A percentile compares a stretch with the other conserved stretches of the same genome.
These are phyloP conservation scores for Pangasianodon hypophthalmus DNA, from an alignment of 2,113 vertebrate species.

Conservation along the genomic window DNA sequence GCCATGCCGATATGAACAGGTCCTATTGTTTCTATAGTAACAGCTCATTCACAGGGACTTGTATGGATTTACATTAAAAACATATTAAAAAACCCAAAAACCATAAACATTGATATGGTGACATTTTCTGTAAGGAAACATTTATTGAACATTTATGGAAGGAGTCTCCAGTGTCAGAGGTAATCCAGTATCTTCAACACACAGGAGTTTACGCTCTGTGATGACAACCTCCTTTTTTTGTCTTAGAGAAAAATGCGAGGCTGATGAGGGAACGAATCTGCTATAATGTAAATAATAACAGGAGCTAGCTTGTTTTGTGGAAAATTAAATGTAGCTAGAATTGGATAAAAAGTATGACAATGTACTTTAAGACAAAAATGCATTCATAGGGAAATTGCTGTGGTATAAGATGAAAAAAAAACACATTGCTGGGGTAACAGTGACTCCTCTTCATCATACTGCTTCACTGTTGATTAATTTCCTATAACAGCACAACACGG, in stretches of 20 bases:
- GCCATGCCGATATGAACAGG: slow-evolving; percentile 4
- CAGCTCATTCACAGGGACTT: neutral
- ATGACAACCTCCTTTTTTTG: neutral
- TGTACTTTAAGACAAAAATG: neutral
- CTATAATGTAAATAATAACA: no score
- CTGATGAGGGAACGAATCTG: no score
- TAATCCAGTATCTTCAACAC: no score
- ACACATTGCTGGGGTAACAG: neutral
- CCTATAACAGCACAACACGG: neutral
- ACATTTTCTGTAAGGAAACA: neutral
- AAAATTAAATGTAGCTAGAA: no score
- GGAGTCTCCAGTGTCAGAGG: neutral
- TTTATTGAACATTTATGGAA: neutral
- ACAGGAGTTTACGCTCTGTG: neutral
- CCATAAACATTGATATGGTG: neutral
- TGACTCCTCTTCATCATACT: neutral
- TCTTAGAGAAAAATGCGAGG: no score
- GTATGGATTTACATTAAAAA: neutral
- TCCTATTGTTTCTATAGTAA: slow-evolving; percentile 3
- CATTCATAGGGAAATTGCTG: neutral
- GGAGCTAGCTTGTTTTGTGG: no score
- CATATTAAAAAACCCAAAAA: neutral
- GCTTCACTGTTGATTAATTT: neutral
- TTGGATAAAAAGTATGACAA: no score
- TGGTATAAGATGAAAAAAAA: neutral